Base-by-base conservation (phyloP, 2,797 vertebrate genomes). In the Cynodonichthys magdalenae region DNA sequence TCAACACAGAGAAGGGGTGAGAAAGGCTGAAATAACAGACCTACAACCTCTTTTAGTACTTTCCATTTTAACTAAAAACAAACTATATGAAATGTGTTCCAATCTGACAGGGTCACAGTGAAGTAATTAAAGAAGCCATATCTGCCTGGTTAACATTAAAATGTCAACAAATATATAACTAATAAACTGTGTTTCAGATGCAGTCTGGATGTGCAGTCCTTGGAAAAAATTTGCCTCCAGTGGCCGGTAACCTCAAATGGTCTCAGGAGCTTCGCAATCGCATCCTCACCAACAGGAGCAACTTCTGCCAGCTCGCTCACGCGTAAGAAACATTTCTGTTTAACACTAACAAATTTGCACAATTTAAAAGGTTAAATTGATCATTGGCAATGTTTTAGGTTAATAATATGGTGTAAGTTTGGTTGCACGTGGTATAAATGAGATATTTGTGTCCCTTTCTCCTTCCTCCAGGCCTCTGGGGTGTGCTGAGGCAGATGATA, bases 161-260 rank as follows among this genome's bases (percentile, higher is more conserved):
- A 29, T 24, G 52, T 24, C 24, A 50, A 60, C 3, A 20, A 15
- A 15, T 24, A 17, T 1, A 15, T 2, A 56, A 68, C 28, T 12
- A 56, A 68, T 65, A 19, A 18, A 10, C 3, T n/a, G 60, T 77
- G 65, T 87, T 83, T 77, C 81, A 95, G 92, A 80, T 89, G 81
- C 88, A 63, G 66, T 83, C 80, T 19, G 88, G 87, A 68, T 73
- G 57, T 75, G 77, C 67, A 17, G 47, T 83, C 29, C 72, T 94
- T 58, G 86, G 92, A 63, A 94, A 95, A 87, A 95, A 93, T 65
- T 89, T 91, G 90, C 90, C 89, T 4, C 14, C 55, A 11, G 89
- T 93, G 68, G 90, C 92, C 8, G 93, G 93, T 15, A 95, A 89
- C 82, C 92, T 93, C 63, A 95, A 93, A 88, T 90, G 89, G 84